Base-by-base conservation (phyloP, 2,797 vertebrate species). In the Gastrophryne carolinensis region DNA sequence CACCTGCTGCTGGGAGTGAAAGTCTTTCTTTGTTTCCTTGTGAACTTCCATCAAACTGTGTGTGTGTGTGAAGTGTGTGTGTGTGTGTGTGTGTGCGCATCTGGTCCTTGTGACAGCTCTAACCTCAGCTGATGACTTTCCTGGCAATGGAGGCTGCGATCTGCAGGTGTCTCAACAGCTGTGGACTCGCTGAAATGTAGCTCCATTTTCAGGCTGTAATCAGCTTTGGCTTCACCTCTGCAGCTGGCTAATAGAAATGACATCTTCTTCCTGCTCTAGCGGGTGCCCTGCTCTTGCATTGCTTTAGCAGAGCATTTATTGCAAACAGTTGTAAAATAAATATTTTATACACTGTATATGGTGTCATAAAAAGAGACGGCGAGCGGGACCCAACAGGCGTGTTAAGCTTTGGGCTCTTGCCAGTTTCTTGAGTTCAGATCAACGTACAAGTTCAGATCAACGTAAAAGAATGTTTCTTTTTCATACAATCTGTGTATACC, bases 81-180 rank as follows among this genome's bases (percentile, higher is more conserved):
- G 39, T 44, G 13, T 44, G n/a, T 7, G 39, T 44, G 39, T 44
- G 13, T 44, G 39, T 44, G 13, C 17, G 8, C 39, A n/a, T 5
- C 39, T 4, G 39, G 39, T 44, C 15, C 17, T 44, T 44, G 39
- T 44, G 39, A 44, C 39, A 44, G 39, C 17, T 44, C 39, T 44
- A 44, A 44, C 39, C 39, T 44, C 39, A 44, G 39, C 39, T 44
- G 39, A 44, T 44, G 39, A 44, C 39, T 44, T 44, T 44, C 17
- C 15, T 44, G 39, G 39, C 39, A 44, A 44, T 44, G 39, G 39
- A 44, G 15, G 15, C 39, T 23, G 11, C 52, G 26, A 27, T 54
- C 52, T 47, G 35, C 61, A 64, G 61, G 23, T 47, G 61, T 27
- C 30, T 5, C 5, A 49, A 64, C 61, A 64, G 61, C 61, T 64